Base-by-base conservation (phyloP, 2,113 vertebrate genomes). In the Madoqua kirkii region DNA sequence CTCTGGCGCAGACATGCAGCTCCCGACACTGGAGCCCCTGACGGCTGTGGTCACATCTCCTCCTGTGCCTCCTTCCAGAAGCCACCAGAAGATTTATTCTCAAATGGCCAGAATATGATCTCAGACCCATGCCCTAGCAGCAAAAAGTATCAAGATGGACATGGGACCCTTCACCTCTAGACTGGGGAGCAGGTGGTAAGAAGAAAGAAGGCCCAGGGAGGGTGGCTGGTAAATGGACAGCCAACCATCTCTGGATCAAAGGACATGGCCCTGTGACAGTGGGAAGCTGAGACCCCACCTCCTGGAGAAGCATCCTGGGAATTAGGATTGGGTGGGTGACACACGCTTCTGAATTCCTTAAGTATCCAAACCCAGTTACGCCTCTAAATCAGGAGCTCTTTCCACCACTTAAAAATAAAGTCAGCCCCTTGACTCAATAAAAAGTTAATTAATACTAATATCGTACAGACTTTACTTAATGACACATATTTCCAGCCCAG, bases 361-460 rank as follows among this genome's bases (percentile, higher is more conserved):
- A 19, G 6, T 33, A 62, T 17, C 16, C 23, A 54, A 5, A 79
- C 21, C 13, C 13, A 91, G n/a, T 11, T 71, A 43, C 54, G 23
- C 40, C 48, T 82, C 40, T 62, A 67, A 94, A 59, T 67, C 57
- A 3, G 36, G 43, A 52, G 31, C 55, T 79, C 25, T 57, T 27
- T 43, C 82, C 55, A 50, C 14, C 11, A 57, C 64, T 78, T n/a
- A 33, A 64, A 86, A 82, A 71, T 43, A 33, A 27, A 10, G 36
- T 21, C 27, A 31, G 36, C 33, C 29, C 45, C 17, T 84, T 92
- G 85, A 84, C 52, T 64, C 76, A 27, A 17, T 85, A 84, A 81
- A 40, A 92, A 96, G 36, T 84, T 92, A 96, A 85, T 95, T 81
- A 88, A 62, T 74, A n/a, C 45, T 55, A 87, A 57, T 81, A 31